Conservation (phyloP, 2,888 invertebrate species). For the Orthosia incerta region DNA sequence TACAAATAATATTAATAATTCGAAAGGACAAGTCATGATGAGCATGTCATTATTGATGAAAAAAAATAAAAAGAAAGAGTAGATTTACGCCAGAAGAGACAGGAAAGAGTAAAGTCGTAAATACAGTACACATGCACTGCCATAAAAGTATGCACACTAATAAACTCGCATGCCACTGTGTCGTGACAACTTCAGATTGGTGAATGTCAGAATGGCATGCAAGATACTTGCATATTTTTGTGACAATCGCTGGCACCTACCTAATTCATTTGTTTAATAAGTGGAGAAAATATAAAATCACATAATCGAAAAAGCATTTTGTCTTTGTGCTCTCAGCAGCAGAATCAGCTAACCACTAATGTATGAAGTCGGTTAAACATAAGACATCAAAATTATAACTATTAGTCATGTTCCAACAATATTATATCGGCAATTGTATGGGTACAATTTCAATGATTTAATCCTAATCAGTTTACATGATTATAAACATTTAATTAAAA, state of each 20-base stretch:
- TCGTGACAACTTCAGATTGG: neutral
- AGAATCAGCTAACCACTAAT: neutral
- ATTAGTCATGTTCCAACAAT: constrained; percentile 34
- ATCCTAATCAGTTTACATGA: neutral
- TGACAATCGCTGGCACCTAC: too few relatives aligned
- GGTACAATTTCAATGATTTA: neutral
- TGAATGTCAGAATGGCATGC: neutral
- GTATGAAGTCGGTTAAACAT: too few relatives aligned
- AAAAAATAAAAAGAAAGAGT: too few relatives aligned
- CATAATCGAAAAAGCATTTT: neutral
- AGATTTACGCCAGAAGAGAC: too few relatives aligned
- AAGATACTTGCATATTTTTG: neutral
- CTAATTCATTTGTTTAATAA: neutral
- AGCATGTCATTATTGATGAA: neutral
- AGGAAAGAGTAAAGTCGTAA: too few relatives aligned
- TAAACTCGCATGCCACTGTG: neutral
- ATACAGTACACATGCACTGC: neutral
- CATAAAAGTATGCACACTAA: neutral
- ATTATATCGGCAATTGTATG: neutral
- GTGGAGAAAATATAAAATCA: neutral
- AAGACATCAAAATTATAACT: constrained; percentile 15
- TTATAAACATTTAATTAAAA: neutral
- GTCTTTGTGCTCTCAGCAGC: neutral
- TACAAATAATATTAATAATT: constrained; percentile 59
- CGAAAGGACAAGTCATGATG: constrained; percentile 35